Evolutionary conservation across 2,888 invertebrate species (phyloP).

Genomic region (Amorpha juglandis): DNA sequence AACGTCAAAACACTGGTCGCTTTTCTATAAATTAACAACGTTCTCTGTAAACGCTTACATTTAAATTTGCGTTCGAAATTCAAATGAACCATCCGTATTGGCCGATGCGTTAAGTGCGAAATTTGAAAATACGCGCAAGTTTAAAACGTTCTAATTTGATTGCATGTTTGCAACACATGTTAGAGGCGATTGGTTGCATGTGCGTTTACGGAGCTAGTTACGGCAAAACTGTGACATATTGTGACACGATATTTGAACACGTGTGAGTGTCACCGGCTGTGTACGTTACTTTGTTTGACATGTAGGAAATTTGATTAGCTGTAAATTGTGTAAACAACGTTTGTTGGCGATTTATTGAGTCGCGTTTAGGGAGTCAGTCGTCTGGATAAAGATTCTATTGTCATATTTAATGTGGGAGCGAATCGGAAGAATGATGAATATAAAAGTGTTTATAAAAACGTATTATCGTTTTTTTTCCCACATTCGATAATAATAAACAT

Average conservation of each 20-base stretch:
- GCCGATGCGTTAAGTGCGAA: constrained; percentile 8
- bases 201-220: constrained; percentile 28
- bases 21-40: constrained; percentile 22
- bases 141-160: constrained; percentile 18
- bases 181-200: constrained; percentile 24
- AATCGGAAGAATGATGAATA: too few relatives aligned
- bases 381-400: not conserved
- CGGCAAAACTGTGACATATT: constrained; percentile 27
- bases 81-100: constrained; percentile 10
- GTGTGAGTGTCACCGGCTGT: too few relatives aligned
- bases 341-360: not conserved
- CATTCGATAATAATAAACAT: too few relatives aligned
- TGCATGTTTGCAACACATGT: constrained; percentile 19
- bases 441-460: too few relatives aligned
- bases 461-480: too few relatives aligned
- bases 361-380: not conserved
- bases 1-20: constrained; percentile 22
- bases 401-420: too few relatives aligned
- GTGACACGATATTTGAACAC: constrained; percentile 23
- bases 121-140: constrained; percentile 21
- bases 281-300: constrained; percentile 24
- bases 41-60: constrained; percentile 13
- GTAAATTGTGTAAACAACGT: constrained; percentile 20
- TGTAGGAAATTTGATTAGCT: constrained; percentile 19
- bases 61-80: constrained; percentile 7